Evolutionary conservation across 2,113 vertebrate genomes (phyloP).

Genomic region (Nematolebias whitei): DNA sequence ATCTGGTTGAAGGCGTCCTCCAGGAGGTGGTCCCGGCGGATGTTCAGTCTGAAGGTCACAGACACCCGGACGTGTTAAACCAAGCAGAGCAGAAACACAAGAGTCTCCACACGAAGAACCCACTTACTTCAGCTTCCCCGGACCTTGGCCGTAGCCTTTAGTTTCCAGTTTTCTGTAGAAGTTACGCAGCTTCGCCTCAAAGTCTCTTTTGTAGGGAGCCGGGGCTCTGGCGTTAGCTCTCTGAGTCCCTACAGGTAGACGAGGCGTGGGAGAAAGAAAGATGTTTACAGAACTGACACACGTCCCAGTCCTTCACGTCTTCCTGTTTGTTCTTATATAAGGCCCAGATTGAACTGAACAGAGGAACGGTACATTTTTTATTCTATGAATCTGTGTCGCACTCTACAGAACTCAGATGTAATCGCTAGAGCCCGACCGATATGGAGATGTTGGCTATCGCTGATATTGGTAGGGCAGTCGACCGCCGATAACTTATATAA

Average conservation of each 20-base stretch:
- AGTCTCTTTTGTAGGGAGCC: constrained; percentile 97
- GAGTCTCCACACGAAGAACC: background rate
- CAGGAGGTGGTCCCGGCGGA: constrained; percentile 95
- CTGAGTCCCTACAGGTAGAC: constrained; percentile 87
- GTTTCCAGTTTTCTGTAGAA: constrained; percentile 98
- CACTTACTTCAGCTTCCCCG: constrained; percentile 95
- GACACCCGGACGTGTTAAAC: background rate
- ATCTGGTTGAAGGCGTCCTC: constrained; percentile 99
- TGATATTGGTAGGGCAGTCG: no score
- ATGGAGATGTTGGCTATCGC: no score
- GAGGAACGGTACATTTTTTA: no score
- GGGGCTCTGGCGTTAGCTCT: constrained; percentile 96
- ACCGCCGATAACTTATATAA: no score
- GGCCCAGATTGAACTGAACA: no score
- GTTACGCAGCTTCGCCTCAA: constrained; percentile 98
- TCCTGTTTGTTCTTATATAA: no score
- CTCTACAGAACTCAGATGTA: no score
- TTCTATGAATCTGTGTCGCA: no score
- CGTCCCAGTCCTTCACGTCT: no score
- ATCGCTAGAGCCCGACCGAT: no score
- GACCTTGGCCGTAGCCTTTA: constrained; percentile 98
- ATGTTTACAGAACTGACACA: background rate
- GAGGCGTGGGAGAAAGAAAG: constrained; percentile 15
- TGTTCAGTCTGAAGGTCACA: constrained; percentile 86
- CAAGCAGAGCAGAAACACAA: background rate